Conservation (phyloP, 2,888 invertebrate genomes). For the Liodrosophila aerea region DNA sequence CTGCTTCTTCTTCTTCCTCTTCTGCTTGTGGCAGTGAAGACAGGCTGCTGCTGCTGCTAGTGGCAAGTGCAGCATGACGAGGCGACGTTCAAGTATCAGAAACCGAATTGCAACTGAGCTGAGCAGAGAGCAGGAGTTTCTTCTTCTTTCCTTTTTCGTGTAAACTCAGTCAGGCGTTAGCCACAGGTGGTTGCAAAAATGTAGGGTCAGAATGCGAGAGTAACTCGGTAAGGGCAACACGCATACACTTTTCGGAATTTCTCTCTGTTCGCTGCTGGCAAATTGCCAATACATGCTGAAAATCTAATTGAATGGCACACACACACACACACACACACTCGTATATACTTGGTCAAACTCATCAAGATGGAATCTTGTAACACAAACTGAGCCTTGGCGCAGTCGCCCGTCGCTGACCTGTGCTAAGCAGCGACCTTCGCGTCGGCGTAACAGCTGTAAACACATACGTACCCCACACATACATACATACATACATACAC, state of each 20-base stretch:
- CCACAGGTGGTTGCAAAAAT: slow-evolving; percentile 65
- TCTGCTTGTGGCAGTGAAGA: slow-evolving; percentile 19
- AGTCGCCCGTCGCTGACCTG: slow-evolving; percentile 20
- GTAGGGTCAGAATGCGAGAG: not conserved
- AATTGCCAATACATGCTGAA: slow-evolving; percentile 59
- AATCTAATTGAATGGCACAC: slow-evolving; percentile 63
- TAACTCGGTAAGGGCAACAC: not conserved
- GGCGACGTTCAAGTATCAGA: slow-evolving; percentile 52
- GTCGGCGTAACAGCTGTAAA: slow-evolving; percentile 11
- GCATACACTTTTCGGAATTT: slow-evolving; percentile 55
- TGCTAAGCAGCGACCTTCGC: slow-evolving; percentile 43
- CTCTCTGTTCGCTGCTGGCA: slow-evolving; percentile 43
- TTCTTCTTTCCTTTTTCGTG: slow-evolving; percentile 28
- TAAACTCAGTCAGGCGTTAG: slow-evolving; percentile 41
- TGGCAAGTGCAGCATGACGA: slow-evolving; percentile 59
- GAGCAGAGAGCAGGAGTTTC: slow-evolving; percentile 8
- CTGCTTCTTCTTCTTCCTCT: slow-evolving; percentile 24
- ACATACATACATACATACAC: not conserved
- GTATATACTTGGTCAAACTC: slow-evolving; percentile 41
- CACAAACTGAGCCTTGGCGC: slow-evolving; percentile 58
- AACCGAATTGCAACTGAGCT: slow-evolving; percentile 56
- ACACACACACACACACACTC: no score
- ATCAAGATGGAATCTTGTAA: slow-evolving; percentile 70
- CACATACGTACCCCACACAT: not conserved
- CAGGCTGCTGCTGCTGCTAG: slow-evolving; percentile 21